Evolutionary conservation across 1,140 invertebrate species (phyloP).

Genomic region (Cheumatopsyche charites): DNA sequence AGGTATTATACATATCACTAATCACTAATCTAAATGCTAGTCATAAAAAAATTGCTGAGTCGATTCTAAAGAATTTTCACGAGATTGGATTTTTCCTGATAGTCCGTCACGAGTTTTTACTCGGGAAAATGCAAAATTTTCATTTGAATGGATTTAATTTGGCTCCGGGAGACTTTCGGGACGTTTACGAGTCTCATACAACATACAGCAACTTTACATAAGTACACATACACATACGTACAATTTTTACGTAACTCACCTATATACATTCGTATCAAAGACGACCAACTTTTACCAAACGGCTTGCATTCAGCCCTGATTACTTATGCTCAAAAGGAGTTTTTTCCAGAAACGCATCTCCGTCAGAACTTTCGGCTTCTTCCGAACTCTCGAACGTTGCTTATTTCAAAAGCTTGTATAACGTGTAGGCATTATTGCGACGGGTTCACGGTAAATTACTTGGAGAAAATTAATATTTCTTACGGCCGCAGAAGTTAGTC

Average conservation of each 20-base stretch:
- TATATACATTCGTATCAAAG: not conserved
- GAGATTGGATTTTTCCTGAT: too few species aligned
- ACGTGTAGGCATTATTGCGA: not conserved
- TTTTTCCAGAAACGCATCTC: slow-evolving; percentile 25
- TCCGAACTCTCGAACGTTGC: not conserved
- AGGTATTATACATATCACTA: too few species aligned
- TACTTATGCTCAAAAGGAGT: slow-evolving; percentile 35
- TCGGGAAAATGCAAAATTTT: not conserved
- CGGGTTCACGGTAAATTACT: slow-evolving; percentile 43
- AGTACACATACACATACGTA: not conserved
- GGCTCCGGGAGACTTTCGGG: not conserved
- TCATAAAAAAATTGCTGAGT: too few species aligned
- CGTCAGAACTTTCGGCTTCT: slow-evolving; percentile 25
- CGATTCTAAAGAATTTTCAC: too few species aligned
- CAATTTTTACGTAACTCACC: not conserved
- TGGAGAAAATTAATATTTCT: slow-evolving; percentile 48
- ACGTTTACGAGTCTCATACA: not conserved
- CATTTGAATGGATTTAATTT: slow-evolving; percentile 24
- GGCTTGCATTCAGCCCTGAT: slow-evolving; percentile 33
- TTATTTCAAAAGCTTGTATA: too few species aligned
- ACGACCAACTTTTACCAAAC: not conserved
- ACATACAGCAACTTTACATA: not conserved
- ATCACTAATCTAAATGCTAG: too few species aligned
- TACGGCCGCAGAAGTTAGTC: slow-evolving; percentile 44
- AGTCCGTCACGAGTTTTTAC: not conserved